Evolutionary conservation across 2,113 vertebrate genomes (phyloP).

Genomic region (Brevimyrus niger): DNA sequence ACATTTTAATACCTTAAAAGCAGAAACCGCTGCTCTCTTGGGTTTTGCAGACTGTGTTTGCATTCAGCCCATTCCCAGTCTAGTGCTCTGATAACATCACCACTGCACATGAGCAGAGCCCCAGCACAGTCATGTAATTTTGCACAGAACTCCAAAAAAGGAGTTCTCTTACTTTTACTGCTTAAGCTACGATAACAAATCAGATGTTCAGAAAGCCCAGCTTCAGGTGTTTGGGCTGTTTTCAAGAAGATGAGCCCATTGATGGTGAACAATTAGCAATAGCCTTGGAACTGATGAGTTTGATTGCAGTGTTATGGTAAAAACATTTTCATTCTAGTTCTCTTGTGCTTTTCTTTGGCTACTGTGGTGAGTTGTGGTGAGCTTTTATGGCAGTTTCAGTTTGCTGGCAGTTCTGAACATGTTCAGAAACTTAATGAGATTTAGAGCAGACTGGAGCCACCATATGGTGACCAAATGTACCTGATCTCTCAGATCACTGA

Average conservation of each 20-base stretch:
- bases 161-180: not conserved
- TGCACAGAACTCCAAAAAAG: constrained; percentile 13
- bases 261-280: not conserved
- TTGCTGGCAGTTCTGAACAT: not conserved
- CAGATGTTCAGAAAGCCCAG: not conserved
- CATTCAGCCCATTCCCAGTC: not conserved
- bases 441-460: not conserved
- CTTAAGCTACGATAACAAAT: not conserved
- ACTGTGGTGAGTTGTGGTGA: not conserved
- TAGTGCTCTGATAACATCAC: not conserved
- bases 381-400: not conserved
- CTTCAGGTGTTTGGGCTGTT: not conserved
- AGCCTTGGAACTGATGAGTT: not conserved
- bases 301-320: not conserved
- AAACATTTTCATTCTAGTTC: not conserved
- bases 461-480: constrained; percentile 12
- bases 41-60: not conserved
- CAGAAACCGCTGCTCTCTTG: not conserved
- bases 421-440: not conserved
- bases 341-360: not conserved
- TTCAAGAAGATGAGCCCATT: not conserved
- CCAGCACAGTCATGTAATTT: not conserved
- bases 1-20: not conserved
- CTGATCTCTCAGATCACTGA: not conserved
- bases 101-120: not conserved